Percentiles rank a stretch among this genome's conserved stretches.
Evolutionary conservation across 2,113 vertebrate genomes (phyloP).

Genomic region (Platanista minor): DNA sequence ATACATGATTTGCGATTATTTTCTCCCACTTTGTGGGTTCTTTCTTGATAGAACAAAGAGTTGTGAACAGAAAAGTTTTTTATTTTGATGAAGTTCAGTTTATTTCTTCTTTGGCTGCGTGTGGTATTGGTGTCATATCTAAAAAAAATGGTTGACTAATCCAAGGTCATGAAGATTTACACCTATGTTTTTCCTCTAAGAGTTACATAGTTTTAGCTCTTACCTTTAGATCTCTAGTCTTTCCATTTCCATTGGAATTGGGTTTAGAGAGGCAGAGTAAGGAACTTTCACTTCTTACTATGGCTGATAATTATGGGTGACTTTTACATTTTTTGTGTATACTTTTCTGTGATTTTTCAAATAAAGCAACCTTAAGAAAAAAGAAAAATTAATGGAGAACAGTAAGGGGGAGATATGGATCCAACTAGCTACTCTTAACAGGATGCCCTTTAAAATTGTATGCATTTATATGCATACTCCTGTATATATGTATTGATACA

Average conservation of each 20-base stretch:
- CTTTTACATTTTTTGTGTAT: background rate
- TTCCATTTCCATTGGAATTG: constrained; percentile 15
- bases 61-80: background rate
- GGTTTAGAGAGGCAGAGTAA: background rate
- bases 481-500: background rate
- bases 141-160: background rate
- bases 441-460: background rate
- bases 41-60: background rate
- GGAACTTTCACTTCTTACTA: background rate
- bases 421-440: background rate
- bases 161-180: background rate
- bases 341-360: background rate
- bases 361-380: background rate
- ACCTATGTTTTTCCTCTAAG: background rate
- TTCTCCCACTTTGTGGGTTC: background rate
- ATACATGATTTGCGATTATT: background rate
- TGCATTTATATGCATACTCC: background rate
- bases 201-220: background rate
- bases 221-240: background rate
- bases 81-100: background rate
- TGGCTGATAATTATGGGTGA: background rate
- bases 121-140: background rate
- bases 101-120: background rate
- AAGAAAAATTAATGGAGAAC: background rate
- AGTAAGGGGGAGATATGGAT: background rate